Evolutionary conservation across 64 coral and sea anemone genomes (phyloP).

Genomic region (Platygyra sinensis): DNA sequence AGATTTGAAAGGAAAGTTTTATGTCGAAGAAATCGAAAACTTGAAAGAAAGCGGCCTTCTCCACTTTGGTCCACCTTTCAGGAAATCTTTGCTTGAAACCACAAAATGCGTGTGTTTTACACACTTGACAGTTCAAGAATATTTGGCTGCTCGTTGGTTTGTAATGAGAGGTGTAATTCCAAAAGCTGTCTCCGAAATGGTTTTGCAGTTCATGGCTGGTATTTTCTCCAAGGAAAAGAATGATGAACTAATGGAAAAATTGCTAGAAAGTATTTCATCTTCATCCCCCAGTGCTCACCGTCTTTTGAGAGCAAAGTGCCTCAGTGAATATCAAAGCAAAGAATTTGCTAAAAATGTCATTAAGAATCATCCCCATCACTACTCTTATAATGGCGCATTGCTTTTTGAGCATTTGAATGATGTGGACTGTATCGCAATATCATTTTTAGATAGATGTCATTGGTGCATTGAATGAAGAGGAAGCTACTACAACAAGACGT

Average conservation of each 20-base stretch:
- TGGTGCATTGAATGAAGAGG: not conserved
- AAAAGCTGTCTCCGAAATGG: too few relatives aligned
- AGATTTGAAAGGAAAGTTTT: not conserved
- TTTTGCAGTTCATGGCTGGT: too few relatives aligned
- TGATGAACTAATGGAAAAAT: not conserved
- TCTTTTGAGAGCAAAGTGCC: constrained; percentile 29
- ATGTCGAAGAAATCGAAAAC: not conserved
- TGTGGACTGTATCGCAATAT: constrained; percentile 26
- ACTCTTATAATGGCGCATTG: not conserved
- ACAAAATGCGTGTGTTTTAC: not conserved
- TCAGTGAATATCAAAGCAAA: constrained; percentile 27
- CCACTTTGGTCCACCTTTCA: not conserved
- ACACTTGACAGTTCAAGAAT: not conserved
- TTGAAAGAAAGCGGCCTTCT: not conserved
- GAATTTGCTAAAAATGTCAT: constrained; percentile 11
- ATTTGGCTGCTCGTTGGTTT: not conserved
- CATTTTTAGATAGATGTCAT: constrained; percentile 23
- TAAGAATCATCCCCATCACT: not conserved
- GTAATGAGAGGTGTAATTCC: not conserved
- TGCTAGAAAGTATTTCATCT: not conserved
- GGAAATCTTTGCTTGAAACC: not conserved
- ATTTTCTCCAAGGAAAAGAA: too few relatives aligned
- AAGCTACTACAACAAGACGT: not conserved
- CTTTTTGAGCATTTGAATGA: not conserved
- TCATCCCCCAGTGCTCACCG: not conserved